Conservation (phyloP, 2,113 vertebrate genomes). For the Aythya baeri region DNA sequence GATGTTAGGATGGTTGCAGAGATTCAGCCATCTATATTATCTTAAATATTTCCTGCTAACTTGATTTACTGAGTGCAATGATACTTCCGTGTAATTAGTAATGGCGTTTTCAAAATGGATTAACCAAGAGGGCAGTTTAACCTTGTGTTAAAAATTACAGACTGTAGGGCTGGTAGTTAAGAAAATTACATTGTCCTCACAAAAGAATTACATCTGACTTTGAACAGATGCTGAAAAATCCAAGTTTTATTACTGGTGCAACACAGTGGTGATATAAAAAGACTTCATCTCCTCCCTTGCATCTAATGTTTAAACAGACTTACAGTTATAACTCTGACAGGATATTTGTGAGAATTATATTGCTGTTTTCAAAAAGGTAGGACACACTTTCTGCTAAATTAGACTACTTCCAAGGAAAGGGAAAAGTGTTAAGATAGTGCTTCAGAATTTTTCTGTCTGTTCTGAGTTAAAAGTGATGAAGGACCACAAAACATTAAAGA, state of each 20-base stretch:
- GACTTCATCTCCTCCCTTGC: neutral
- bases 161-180: constrained; percentile 27
- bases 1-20: constrained; percentile 25
- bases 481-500: neutral
- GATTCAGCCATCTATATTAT: constrained; percentile 29
- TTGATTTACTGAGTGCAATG: constrained; percentile 37
- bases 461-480: constrained; percentile 1
- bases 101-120: constrained; percentile 58
- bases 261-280: neutral
- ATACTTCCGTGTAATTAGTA: constrained; percentile 58
- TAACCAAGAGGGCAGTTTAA: constrained; percentile 47
- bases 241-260: constrained; percentile 13
- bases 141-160: constrained; percentile 26
- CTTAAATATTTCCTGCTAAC: constrained; percentile 42
- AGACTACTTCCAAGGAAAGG: neutral
- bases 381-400: neutral
- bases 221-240: constrained; percentile 51
- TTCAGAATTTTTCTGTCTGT: neutral
- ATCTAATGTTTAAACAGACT: constrained; percentile 14
- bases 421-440: neutral
- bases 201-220: constrained; percentile 51
- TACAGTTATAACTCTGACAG: neutral
- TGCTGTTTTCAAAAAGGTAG: neutral
- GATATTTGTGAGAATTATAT: neutral
- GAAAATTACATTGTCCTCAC: constrained; percentile 48